Evolutionary conservation across 2,888 invertebrate species (phyloP).

Genomic region (Pristionchus maxplancki): DNA sequence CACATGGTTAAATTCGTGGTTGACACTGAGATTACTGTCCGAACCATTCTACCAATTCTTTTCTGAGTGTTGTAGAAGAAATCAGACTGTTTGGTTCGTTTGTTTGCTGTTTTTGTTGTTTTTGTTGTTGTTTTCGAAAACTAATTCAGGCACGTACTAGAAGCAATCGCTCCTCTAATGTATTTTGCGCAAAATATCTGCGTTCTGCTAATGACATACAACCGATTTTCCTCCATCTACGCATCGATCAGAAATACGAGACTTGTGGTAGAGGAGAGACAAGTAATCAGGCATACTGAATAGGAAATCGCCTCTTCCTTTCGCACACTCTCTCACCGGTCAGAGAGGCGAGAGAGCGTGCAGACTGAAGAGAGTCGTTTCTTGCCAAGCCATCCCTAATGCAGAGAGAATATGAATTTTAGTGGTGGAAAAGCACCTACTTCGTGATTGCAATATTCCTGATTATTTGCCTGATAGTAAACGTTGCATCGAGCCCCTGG

Average conservation of each 20-base stretch:
- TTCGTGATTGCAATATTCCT: not conserved
- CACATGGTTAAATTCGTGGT: not conserved
- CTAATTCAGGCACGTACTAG: not conserved
- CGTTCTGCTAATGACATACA: not conserved
- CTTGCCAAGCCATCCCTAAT: too few relatives aligned
- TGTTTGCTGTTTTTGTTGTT: not conserved
- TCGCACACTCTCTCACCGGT: too few relatives aligned
- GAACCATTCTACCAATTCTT: not conserved
- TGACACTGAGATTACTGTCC: not conserved
- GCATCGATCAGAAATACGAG: not conserved
- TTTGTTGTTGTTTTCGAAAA: not conserved
- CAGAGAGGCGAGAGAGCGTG: too few relatives aligned
- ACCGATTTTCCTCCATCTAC: not conserved
- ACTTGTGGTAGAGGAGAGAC: not conserved
- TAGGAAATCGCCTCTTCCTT: not conserved
- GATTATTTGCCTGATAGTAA: not conserved
- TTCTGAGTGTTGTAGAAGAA: not conserved
- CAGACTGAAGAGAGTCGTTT: too few relatives aligned
- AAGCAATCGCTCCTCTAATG: not conserved
- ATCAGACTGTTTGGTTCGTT: not conserved
- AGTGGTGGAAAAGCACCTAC: not conserved
- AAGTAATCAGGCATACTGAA: not conserved
- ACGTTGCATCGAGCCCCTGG: not conserved
- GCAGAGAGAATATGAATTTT: not conserved
- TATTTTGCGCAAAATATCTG: constrained; percentile 1